Conservation (phyloP, 2,113 vertebrate species). For the Pardalotus punctatus region DNA sequence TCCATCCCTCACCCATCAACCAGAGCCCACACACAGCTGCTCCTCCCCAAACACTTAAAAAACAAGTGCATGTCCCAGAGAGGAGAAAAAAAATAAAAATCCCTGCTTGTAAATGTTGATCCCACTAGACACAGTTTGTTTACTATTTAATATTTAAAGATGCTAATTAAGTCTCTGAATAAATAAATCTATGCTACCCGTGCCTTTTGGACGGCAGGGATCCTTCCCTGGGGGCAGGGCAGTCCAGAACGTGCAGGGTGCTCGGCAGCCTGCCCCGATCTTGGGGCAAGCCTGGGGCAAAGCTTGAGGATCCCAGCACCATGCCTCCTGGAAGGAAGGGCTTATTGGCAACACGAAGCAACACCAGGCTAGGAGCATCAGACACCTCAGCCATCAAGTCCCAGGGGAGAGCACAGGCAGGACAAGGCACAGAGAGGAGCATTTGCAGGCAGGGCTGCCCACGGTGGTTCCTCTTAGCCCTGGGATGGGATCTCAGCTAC, state of each 20-base stretch:
- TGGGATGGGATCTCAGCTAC: neutral
- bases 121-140: constrained; percentile 67
- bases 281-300: neutral
- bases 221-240: neutral
- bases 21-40: neutral
- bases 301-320: neutral
- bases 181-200: constrained; percentile 59
- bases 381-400: neutral
- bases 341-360: fast-evolving
- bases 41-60: constrained; percentile 13
- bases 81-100: neutral
- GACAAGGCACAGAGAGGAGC: neutral
- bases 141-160: constrained; percentile 80
- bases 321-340: neutral
- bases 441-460: neutral
- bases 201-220: constrained; percentile 9
- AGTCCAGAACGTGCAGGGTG: fast-evolving
- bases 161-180: constrained; percentile 74
- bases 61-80: neutral
- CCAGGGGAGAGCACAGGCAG: neutral
- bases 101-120: constrained; percentile 66
- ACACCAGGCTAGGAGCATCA: neutral
- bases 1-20: neutral
- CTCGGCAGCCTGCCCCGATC: neutral
- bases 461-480: fast-evolving